Evolutionary conservation across 2,113 vertebrate species (phyloP).

Genomic region (Glareola pratincola): DNA sequence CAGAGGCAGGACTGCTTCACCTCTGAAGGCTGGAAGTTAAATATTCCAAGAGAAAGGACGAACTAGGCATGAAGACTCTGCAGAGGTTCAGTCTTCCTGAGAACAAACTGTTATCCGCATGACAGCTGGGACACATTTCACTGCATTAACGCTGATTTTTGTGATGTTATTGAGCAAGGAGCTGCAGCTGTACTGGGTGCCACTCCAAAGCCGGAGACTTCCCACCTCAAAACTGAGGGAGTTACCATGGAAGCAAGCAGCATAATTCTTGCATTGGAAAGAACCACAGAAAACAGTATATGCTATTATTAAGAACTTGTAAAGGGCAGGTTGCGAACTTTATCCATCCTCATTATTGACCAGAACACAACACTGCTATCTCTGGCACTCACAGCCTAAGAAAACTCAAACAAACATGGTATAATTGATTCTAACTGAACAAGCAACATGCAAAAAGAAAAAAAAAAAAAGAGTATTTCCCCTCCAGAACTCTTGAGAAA

Average conservation of each 20-base stretch:
- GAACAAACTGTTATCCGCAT: neutral
- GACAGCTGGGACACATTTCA: neutral
- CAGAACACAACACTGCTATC: neutral
- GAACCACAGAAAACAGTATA: neutral
- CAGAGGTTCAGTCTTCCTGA: neutral
- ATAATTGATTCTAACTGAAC: neutral
- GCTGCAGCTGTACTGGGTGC: neutral
- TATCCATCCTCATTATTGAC: neutral
- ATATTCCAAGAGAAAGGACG: neutral
- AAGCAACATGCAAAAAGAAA: neutral
- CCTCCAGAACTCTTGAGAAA: neutral
- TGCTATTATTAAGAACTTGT: neutral
- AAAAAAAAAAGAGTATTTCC: no score
- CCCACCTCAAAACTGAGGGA: neutral
- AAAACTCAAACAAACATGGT: neutral
- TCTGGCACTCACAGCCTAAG: neutral
- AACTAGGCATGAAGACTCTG: neutral
- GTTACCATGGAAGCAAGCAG: neutral
- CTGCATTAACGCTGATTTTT: neutral
- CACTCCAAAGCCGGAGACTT: neutral
- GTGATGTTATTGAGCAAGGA: neutral
- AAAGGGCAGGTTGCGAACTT: neutral
- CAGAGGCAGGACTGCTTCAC: neutral
- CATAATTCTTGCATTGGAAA: neutral
- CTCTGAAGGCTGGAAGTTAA: neutral